phyloP scores from a whole-genome alignment of 2,888 invertebrate genomes.

The Holacanthella duospinosa region DNA sequence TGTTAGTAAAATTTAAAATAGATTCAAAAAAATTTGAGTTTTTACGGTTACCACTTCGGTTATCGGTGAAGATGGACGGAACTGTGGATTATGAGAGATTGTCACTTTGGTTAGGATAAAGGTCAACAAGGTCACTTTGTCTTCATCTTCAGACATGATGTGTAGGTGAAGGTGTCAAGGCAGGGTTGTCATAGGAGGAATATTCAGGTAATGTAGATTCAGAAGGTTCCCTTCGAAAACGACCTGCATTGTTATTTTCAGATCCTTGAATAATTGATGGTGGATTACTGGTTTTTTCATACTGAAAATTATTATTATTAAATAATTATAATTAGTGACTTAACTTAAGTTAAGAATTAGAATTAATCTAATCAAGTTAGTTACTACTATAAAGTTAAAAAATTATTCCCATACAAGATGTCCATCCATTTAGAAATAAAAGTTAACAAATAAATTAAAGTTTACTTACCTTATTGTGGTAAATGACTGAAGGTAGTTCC shows the following conservation, averaged over 20 bases:
- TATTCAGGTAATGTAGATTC: neutral
- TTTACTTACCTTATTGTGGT: neutral
- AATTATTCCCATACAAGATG: too few relatives aligned
- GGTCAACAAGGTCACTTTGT: neutral
- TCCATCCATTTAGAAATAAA: too few relatives aligned
- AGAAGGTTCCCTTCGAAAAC: neutral
- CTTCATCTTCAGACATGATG: neutral
- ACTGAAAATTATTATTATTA: neutral
- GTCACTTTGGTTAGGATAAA: neutral
- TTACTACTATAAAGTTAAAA: too few relatives aligned
- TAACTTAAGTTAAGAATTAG: too few relatives aligned
- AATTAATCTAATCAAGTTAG: too few relatives aligned
- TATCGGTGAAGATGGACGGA: neutral
- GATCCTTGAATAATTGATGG: neutral
- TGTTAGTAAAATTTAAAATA: too few relatives aligned
- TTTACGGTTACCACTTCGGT: too few relatives aligned
- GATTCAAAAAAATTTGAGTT: too few relatives aligned
- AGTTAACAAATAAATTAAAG: neutral
- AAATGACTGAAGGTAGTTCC: neutral
- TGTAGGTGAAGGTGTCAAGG: neutral
- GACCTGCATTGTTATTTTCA: neutral
- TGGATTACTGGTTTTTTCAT: neutral
- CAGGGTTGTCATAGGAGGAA: neutral
- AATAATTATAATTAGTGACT: neutral
- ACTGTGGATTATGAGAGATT: neutral